Percentiles rank a stretch among this genome's conserved stretches.
These are phyloP conservation scores for Callionymus lyra DNA, from an alignment of 2,113 vertebrate species.

Conservation along the genomic window DNA sequence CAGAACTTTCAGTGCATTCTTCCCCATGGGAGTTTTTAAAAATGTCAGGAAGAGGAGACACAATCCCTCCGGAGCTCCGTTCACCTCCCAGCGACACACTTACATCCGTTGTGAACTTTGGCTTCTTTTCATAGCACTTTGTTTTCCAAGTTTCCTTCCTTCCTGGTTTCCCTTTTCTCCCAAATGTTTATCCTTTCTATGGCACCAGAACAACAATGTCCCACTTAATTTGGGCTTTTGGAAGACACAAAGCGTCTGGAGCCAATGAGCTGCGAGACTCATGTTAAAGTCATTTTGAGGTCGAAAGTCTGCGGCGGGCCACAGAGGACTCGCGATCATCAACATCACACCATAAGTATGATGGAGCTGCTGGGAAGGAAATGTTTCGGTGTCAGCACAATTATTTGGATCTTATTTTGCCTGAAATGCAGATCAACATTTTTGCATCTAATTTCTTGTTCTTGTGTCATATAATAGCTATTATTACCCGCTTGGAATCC, in stretches of 20 bases:
- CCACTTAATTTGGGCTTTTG: constrained; percentile 41
- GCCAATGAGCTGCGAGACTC: constrained; percentile 34
- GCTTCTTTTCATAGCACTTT: constrained; percentile 47
- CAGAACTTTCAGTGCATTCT: constrained; percentile 34
- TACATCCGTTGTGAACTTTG: constrained; percentile 18
- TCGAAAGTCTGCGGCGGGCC: constrained; percentile 39
- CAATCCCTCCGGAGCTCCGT: constrained; percentile 11
- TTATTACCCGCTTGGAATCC: constrained; percentile 6
- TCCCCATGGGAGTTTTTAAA: constrained; percentile 23
- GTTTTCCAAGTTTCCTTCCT: constrained; percentile 55
- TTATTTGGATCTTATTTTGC: too few relatives aligned
- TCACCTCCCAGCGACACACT: constrained; percentile 9
- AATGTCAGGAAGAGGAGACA: constrained; percentile 45
- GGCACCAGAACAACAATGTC: constrained; percentile 40
- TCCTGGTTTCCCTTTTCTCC: constrained; percentile 38
- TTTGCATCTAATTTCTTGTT: background rate
- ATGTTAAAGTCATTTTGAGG: constrained; percentile 54
- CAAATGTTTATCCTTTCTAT: constrained; percentile 24
- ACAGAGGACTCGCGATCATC: constrained; percentile 35
- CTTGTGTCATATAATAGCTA: too few relatives aligned
- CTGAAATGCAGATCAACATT: constrained; percentile 6
- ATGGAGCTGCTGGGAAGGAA: constrained; percentile 18
- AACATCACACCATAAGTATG: constrained; percentile 28
- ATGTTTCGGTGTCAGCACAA: background rate
- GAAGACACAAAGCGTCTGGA: constrained; percentile 34